Evolutionary conservation across 2,888 invertebrate species (phyloP), one percentile per base, ranked within the genome.

Genomic region (Ypsolopha scabrella): DNA sequence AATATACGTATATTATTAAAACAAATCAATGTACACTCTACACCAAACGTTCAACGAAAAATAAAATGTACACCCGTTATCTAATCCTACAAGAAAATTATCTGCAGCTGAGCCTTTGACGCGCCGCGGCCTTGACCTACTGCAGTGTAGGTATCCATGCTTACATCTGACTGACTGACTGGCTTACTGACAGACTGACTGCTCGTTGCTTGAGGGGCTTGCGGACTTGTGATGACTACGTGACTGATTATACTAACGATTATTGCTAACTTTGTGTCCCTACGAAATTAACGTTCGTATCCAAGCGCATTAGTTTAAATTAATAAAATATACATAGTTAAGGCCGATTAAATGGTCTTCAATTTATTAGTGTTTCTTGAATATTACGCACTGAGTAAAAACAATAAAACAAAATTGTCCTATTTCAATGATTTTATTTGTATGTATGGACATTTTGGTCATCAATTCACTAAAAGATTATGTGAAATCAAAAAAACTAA

Each of bases 1-100:
- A 81, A 80, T 77, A 82, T 82, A 83, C 80, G 72, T 80, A 80
- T 80, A 80, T 80, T 74, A 80, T 74, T 77, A 70, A 77, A 78
- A 80, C 75, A 72, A 48, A 51, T 38, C 72, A 82, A 79, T 76
- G 61, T 74, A 75, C 72, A 76, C 69, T 63, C 80, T 78, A 81
- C 75, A 77, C 68, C 74, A 67, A 80, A 81, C 72, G 56, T 72
- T 66, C 67, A 81, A 79, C 70, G 55, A 68, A 81, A 80, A 11
- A 44, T 24, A 69, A 72, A 65, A 68, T 69, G 74, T 65, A 73
- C 65, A 64, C 24, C 24, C 67, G 65, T 70, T 63, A 54, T 65
- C 70, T 78, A 75, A 68, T 64, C 61, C 74, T 77, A 78, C 62
- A 57, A 62, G 68, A 60, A 60, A 56, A 68, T 43, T 33, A 24